Base-by-base conservation (phyloP, 2,888 invertebrate genomes). In the Dryomyza anilis region DNA sequence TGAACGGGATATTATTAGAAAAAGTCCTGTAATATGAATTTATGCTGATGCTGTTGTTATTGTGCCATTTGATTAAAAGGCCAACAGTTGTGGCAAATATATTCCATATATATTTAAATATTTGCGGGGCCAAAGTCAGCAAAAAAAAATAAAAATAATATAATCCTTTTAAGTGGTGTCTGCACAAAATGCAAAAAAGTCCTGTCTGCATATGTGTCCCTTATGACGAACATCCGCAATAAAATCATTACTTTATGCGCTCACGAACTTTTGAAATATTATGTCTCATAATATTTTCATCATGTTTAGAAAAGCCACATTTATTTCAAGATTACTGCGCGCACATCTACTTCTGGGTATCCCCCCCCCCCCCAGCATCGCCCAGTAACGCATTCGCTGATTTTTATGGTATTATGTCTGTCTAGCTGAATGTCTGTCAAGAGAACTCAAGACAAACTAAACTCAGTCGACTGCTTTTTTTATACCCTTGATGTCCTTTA, bases 81-180 rank as follows among this genome's bases (percentile, higher is more conserved):
- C n/a, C n/a, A n/a, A n/a, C n/a, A n/a, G n/a, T n/a, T n/a, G n/a
- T n/a, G n/a, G n/a, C n/a, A n/a, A n/a, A n/a, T n/a, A n/a, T n/a
- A n/a, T n/a, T n/a, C n/a, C n/a, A n/a, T n/a, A n/a, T n/a, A n/a
- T n/a, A n/a, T n/a, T n/a, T n/a, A n/a, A n/a, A n/a, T 52, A 52
- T 73, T 69, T 72, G 59, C n/a, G 64, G 60, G 23, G 30, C 58
- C 46, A 14, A 8, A n/a, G 73, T 74, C 71, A 74, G 75, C 75
- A 73, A 62, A 73, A 72, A n/a, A n/a, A n/a, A n/a, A n/a, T n/a
- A n/a, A n/a, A n/a, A n/a, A n/a, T n/a, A n/a, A 71, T 67, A 71
- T 76, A 76, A 76, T 76, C 76, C 74, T 76, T 76, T 76, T 76
- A 76, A 76, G 75, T 76, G 74, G 69, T 69, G 66, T 72, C 29